Conservation (phyloP, 2,888 invertebrate species). For the Tiliacea aurago region DNA sequence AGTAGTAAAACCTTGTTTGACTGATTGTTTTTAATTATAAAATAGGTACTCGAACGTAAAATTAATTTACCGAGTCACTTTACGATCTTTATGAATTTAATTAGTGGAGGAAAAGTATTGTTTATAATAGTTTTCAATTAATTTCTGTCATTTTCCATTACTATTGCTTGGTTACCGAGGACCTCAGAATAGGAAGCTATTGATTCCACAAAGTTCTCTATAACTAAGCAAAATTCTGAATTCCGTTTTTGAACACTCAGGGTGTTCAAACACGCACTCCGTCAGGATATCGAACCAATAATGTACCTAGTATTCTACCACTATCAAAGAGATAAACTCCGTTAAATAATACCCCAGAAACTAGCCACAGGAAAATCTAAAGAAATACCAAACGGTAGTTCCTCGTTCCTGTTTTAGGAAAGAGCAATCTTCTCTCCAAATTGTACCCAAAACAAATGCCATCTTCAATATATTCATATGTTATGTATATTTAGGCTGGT, state of each 20-base stretch:
- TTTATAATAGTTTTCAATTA: slow-evolving; percentile 9
- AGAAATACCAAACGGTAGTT: too few relatives aligned
- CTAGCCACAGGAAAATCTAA: background rate
- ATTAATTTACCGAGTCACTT: slow-evolving; percentile 9
- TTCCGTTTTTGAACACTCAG: too few relatives aligned
- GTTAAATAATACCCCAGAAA: background rate
- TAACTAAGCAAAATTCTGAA: background rate
- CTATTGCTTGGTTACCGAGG: background rate
- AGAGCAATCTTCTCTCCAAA: background rate
- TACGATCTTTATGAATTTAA: slow-evolving; percentile 1
- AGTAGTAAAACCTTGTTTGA: slow-evolving; percentile 21
- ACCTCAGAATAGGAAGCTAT: background rate
- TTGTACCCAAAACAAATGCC: background rate
- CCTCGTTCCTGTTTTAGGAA: background rate
- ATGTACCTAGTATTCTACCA: too few relatives aligned
- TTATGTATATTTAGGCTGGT: too few relatives aligned
- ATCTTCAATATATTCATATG: too few relatives aligned
- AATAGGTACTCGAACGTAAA: background rate
- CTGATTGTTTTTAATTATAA: slow-evolving; percentile 8
- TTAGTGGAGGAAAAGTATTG: slow-evolving; percentile 22
- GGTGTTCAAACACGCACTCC: background rate
- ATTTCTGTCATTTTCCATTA: slow-evolving; percentile 21
- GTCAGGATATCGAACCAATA: background rate
- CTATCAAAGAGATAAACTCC: background rate
- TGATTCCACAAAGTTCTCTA: background rate